Conservation (phyloP, 2,797 vertebrate species). For the Lacerta viridis region DNA sequence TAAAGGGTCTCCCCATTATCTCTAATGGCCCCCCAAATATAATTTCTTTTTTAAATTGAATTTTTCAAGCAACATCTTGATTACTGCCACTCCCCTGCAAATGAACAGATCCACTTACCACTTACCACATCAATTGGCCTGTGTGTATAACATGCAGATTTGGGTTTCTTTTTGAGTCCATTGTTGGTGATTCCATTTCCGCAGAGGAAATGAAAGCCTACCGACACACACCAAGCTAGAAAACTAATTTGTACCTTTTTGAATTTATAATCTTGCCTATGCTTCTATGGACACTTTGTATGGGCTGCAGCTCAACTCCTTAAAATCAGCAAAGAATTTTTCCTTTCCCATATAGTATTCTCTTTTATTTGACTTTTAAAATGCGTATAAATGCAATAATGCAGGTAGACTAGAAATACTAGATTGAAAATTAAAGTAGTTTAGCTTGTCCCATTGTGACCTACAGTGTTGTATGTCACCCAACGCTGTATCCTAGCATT, state of each 20-base stretch:
- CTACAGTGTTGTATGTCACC: constrained; percentile 77
- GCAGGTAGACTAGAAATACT: constrained; percentile 83
- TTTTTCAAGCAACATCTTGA: constrained; percentile 53
- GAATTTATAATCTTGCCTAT: constrained; percentile 78
- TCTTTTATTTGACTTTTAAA: constrained; percentile 80
- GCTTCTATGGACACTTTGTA: constrained; percentile 82
- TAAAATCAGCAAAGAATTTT: constrained; percentile 78
- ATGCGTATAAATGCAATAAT: constrained; percentile 88
- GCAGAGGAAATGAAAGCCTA: constrained; percentile 76
- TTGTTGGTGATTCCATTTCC: constrained; percentile 68
- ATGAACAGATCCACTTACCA: constrained; percentile 59
- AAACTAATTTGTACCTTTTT: constrained; percentile 75
- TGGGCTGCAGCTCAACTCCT: constrained; percentile 79
- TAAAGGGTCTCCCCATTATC: accelerated
- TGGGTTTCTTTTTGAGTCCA: constrained; percentile 51
- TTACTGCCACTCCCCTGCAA: constrained; percentile 51
- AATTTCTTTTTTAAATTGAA: constrained; percentile 30
- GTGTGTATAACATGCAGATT: constrained; percentile 66
- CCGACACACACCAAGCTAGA: constrained; percentile 73
- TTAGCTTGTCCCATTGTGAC: constrained; percentile 82
- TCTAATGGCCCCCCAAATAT: accelerated
- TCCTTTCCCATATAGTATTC: constrained; percentile 80
- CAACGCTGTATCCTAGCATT: constrained; percentile 77
- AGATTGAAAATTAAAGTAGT: constrained; percentile 82
- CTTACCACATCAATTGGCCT: constrained; percentile 54